Evolutionary conservation across 2,797 vertebrate genomes (phyloP), one percentile per base, ranked within the genome.

Genomic region (Halcyon badia): DNA sequence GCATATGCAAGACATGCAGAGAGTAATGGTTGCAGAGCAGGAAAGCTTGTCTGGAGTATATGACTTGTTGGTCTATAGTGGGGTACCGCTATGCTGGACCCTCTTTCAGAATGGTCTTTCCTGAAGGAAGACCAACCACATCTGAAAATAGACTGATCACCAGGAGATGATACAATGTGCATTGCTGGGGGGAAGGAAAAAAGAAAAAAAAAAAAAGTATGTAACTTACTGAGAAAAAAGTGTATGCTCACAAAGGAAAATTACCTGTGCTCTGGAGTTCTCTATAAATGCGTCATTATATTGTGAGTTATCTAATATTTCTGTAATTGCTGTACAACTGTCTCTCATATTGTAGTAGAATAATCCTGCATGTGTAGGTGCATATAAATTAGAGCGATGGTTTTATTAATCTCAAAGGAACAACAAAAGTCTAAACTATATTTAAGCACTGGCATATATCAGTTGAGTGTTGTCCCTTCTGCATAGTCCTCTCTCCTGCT

Each of bases 401-500:
- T 51, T 90, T 82, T 76, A 75, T 84, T 90, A 42, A 82, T 76
- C 68, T 91, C 64, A 71, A 22, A 68, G 48, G 77, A 91, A 39
- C 48, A 71, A 64, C 77, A 78, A 18, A 84, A 51, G 14, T 68
- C 80, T 94, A 42, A 83, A 71, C 83, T 61, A 18, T 56, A 60
- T 39, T 68, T 90, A 76, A 94, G 73, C 58, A 62, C 58, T 93
- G 62, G 11, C 19, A 84, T 87, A 11, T 37, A 88, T 82, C 66
- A 82, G 9, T 60, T 89, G 56, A 76, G 49, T 65, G n/a, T 52
- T 90, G 54, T 79, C 46, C 61, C 41, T 94, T 94, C 51, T 3
- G 2, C 35, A 31, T 5, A 82, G 37, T 90, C 61, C 52, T 85
- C 25, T 78, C 41, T 64, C 24, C 64, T 73, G 28, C 75, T 85